phyloP scores from a whole-genome alignment of 1,140 invertebrate genomes.

The Bombus haemorrhoidalis region DNA sequence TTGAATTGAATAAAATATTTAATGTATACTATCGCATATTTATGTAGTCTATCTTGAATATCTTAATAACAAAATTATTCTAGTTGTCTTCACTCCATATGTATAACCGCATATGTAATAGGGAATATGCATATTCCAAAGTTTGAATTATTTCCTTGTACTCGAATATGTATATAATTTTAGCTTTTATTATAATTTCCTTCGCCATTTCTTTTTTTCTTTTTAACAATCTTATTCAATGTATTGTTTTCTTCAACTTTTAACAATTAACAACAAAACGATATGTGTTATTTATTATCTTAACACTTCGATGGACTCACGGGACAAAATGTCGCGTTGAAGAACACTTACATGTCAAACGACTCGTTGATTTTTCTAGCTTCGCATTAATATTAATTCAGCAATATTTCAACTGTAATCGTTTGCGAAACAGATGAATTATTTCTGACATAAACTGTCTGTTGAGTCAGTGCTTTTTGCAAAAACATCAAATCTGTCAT shows the following conservation, averaged over 20 bases:
- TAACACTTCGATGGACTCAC: not conserved
- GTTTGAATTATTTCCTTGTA: not conserved
- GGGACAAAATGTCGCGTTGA: not conserved
- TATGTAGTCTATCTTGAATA: not conserved
- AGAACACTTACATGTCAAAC: not conserved
- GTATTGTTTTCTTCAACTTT: not conserved
- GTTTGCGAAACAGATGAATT: not conserved
- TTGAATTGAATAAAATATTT: not conserved
- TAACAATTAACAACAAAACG: not conserved
- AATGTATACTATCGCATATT: not conserved
- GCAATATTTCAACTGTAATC: too few relatives aligned
- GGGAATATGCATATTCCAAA: too few relatives aligned
- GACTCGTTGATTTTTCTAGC: not conserved
- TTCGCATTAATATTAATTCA: not conserved
- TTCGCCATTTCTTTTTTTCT: not conserved
- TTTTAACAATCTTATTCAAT: too few relatives aligned
- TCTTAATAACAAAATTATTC: not conserved
- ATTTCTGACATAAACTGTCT: not conserved
- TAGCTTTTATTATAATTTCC: not conserved
- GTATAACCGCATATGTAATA: not conserved
- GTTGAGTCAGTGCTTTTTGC: not conserved
- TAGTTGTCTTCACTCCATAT: not conserved
- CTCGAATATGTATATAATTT: not conserved
- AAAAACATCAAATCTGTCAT: conserved; percentile 7
- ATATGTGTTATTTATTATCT: not conserved